These are phyloP conservation scores for Ibycter americanus DNA, from an alignment of 2,797 vertebrate genomes.

Conservation along the genomic window DNA sequence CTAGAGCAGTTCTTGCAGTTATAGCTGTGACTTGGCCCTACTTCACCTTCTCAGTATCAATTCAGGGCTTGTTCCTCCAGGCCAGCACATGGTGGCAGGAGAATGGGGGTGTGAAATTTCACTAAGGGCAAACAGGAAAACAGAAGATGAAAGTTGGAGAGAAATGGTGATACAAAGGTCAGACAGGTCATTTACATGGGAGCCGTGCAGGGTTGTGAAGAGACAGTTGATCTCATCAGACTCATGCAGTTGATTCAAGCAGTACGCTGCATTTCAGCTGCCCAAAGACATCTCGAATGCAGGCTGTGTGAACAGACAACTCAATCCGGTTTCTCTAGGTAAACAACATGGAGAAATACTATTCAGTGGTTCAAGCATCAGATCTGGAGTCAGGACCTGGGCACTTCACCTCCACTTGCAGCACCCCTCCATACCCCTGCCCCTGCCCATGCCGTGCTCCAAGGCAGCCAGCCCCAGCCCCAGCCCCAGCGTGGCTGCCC, in stretches of 20 bases:
- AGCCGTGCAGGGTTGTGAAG: not conserved
- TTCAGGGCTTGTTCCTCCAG: not conserved
- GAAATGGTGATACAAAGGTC: not conserved
- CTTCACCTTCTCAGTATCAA: not conserved
- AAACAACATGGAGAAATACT: not conserved
- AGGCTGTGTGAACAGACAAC: not conserved
- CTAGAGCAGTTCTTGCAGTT: not conserved
- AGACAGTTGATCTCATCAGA: not conserved
- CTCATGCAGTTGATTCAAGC: not conserved
- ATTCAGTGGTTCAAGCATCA: not conserved
- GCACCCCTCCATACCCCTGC: not conserved
- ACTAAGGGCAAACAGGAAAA: not conserved
- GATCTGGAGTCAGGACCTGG: rapidly evolving
- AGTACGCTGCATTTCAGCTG: not conserved
- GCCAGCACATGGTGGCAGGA: not conserved
- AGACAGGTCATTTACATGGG: not conserved
- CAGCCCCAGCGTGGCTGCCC: not conserved
- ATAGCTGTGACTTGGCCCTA: not conserved
- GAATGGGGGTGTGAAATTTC: not conserved
- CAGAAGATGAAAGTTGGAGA: not conserved
- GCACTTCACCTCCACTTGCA: not conserved
- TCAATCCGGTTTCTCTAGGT: not conserved
- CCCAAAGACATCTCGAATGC: not conserved
- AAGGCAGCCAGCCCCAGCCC: not conserved
- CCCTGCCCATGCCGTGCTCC: rapidly evolving